A percentile compares a stretch with the other conserved stretches of the same genome.
Evolutionary conservation across 2,888 invertebrate genomes (phyloP).

Genomic region (Chesias legatella): DNA sequence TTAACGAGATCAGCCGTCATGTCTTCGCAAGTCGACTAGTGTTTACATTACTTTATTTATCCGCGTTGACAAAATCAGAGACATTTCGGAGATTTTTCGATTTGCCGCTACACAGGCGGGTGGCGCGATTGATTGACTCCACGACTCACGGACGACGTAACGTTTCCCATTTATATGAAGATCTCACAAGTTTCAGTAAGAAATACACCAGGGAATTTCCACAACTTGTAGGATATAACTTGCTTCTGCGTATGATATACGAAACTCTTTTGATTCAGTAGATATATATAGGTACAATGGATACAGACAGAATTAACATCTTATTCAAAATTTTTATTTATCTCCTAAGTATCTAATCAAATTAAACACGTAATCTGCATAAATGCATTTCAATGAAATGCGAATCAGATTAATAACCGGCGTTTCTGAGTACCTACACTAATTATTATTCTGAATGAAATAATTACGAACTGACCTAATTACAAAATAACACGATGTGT

Average conservation of each 20-base stretch:
- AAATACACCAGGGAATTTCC: slow-evolving; percentile 37
- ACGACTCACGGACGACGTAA: slow-evolving; percentile 53
- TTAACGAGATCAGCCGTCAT: slow-evolving; percentile 10
- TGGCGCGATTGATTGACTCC: slow-evolving; percentile 62
- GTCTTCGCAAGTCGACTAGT: slow-evolving; percentile 9
- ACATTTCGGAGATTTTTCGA: slow-evolving; percentile 64
- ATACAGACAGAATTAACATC: too few species aligned
- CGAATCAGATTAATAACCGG: slow-evolving; percentile 3
- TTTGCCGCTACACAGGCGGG: slow-evolving; percentile 66
- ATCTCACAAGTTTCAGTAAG: slow-evolving; percentile 49
- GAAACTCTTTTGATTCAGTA: too few species aligned
- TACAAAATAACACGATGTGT: background rate
- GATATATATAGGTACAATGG: too few species aligned
- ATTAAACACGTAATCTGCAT: background rate
- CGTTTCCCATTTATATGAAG: slow-evolving; percentile 68
- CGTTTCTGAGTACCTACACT: too few species aligned
- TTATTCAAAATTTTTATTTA: too few species aligned
- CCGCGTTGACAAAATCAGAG: slow-evolving; percentile 38
- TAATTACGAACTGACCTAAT: background rate
- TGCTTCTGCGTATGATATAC: slow-evolving; percentile 17
- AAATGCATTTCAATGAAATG: slow-evolving; percentile 7
- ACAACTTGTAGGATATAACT: slow-evolving; percentile 28
- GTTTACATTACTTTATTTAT: slow-evolving; percentile 26
- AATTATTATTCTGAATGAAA: too few species aligned
- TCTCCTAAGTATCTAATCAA: too few species aligned